Base-by-base conservation (phyloP, 2,113 vertebrate genomes). In the Taxidea taxus region DNA sequence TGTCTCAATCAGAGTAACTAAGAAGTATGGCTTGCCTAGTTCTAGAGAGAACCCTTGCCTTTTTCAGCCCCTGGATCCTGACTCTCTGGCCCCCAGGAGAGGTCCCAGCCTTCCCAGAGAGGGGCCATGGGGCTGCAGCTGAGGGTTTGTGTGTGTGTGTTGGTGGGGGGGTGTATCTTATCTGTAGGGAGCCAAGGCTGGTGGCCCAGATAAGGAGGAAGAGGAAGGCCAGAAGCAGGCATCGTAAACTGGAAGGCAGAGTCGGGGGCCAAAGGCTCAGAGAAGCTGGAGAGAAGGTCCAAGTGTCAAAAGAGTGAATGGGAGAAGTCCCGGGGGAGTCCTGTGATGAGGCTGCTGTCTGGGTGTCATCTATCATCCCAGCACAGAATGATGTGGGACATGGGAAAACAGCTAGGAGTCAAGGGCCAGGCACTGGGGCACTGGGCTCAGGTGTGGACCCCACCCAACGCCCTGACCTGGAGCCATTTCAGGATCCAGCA, bases 391-490 rank as follows among this genome's bases (percentile, higher is more conserved):
- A 3, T 3, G 16, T 6, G 47, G 47, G 4, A 42, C 34, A 11
- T 16, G 31, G 13, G 2, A 15, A 29, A 47, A 8, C 2, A 3
- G 15, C 47, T 47, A 31, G 47, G 31, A 6, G 10, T 13, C 15
- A 44, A 21, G 7, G 23, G 21, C 54, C 20, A 54, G 64, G 25
- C n/a, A 14, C n/a, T 15, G 10, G 74, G 23, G 0, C 15, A 18
- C n/a, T 3, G 4, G 14, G 39, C 39, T 44, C 25, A 31, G 78
- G 27, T 3, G 23, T 0, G 0, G 1, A n/a, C 68, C 44, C 6
- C 44, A 21, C 16, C 29, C 15, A 29, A 2, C 2, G 5, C 58
- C 68, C 58, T n/a, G 15, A n/a, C 4, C 7, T 25, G 8, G n/a
- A 37, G 58, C 31, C 58, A 47, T 0, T 21, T 37, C 87, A 56